Base-by-base conservation (phyloP, 2,888 invertebrate species). In the Blastobasis adustella region DNA sequence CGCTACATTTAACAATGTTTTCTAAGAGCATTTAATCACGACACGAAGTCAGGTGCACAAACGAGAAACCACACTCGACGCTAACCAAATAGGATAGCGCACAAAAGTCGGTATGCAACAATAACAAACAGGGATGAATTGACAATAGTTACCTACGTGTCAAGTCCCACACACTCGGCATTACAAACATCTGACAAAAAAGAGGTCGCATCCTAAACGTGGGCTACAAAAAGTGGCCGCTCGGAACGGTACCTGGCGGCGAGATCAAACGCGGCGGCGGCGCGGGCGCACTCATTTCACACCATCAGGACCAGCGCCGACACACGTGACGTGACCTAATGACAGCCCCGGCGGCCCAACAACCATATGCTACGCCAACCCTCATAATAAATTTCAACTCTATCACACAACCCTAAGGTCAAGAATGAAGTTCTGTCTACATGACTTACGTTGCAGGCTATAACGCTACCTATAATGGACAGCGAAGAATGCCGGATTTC, bases 121-220 rank as follows among this genome's bases (percentile, higher is more conserved):
- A 81, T 79, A 82, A 82, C 81, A 81, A 82, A 82, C 77, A 77
- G 77, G 73, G 71, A 71, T 73, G 76, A 73, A 76, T 76, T 76
- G 80, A 87, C 85, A 86, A 87, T 86, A 75, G 81, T 77, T 74
- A 82, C 79, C 76, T 79, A 82, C 86, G 86, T 86, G 87, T 86
- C 85, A 83, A 83, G 85, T 83, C 84, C 83, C 83, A 84, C 87
- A 85, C 87, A 82, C 79, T 83, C 79, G 82, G 83, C 73, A 85
- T 86, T 84, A 87, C 82, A 87, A 86, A 87, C 81, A 87, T 67
- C 60, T 60, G 54, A 83, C 79, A 86, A 86, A 85, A 85, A 88
- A 84, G 67, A 74, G 79, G 79, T 77, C 73, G 79, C 74, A 75
- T 82, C 83, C 82, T 84, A 85, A 86, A 83, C 79, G 83, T 69